phyloP scores from a whole-genome alignment of 2,888 invertebrate genomes.

The Leptodirus hochenwartii region DNA sequence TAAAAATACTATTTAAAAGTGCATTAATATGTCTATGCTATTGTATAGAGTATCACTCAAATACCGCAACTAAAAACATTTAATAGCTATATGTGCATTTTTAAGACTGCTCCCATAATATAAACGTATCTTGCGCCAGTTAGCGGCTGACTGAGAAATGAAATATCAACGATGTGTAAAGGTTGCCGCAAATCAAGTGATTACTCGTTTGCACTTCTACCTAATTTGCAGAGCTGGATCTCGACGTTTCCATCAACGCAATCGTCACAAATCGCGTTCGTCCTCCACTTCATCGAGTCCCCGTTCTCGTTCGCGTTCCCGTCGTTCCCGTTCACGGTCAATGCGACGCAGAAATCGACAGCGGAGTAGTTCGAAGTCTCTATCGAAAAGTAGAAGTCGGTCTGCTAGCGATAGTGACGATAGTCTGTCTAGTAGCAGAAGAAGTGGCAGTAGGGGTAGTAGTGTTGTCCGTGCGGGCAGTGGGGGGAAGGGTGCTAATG shows the following conservation, averaged over 20 bases:
- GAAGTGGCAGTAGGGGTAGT: slow-evolving; percentile 12
- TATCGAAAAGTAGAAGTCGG: slow-evolving; percentile 7
- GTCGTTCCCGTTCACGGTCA: slow-evolving; percentile 8
- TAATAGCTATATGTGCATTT: too few species aligned
- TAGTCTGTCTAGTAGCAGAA: slow-evolving; percentile 14
- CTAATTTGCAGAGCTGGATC: slow-evolving; percentile 5
- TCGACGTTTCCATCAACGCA: slow-evolving; percentile 2
- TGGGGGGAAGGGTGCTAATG: slow-evolving; percentile 6
- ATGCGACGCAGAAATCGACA: slow-evolving; percentile 10
- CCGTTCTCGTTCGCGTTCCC: slow-evolving; percentile 1
- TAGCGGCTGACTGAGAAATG: too few species aligned
- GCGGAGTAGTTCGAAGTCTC: too few species aligned
- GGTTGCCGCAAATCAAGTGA: too few species aligned
- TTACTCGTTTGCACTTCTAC: too few species aligned
- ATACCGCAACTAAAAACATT: too few species aligned
- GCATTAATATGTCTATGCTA: too few species aligned
- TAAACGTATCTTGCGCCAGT: too few species aligned
- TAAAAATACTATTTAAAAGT: too few species aligned
- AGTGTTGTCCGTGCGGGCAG: slow-evolving; percentile 8
- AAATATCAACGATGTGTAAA: too few species aligned
- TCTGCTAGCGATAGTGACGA: background rate
- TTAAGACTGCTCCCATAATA: too few species aligned
- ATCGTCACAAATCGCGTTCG: slow-evolving; percentile 7
- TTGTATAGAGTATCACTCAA: too few species aligned
- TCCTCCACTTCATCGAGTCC: slow-evolving; percentile 8